A percentile compares a stretch with the other conserved stretches of the same genome.
Conservation (phyloP, 2,113 vertebrate genomes). For the Myiopsitta monachus region DNA sequence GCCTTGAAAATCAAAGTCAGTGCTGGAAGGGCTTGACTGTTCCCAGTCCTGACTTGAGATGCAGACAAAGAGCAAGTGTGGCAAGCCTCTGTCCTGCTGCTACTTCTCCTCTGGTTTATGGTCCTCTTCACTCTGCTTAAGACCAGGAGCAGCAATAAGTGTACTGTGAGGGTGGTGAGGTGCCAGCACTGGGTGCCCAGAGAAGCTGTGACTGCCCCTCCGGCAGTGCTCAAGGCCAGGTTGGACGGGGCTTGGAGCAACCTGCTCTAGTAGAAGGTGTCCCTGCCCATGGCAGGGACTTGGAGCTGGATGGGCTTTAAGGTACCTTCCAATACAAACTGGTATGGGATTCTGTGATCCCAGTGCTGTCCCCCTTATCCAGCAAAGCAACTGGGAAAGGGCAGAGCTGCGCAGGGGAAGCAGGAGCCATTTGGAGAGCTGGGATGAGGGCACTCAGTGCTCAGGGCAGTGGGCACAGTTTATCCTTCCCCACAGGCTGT, state of each 20-base stretch:
- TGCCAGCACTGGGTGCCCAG: background rate
- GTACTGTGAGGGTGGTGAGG: background rate
- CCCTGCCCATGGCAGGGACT: background rate
- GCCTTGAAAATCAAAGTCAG: background rate
- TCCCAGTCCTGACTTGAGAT: background rate
- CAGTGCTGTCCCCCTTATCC: background rate
- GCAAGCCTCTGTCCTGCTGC: background rate
- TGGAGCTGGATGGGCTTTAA: background rate
- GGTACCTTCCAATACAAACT: background rate
- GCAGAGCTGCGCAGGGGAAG: background rate
- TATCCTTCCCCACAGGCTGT: background rate
- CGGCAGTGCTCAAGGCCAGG: background rate
- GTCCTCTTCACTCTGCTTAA: background rate
- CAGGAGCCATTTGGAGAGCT: fast-evolving
- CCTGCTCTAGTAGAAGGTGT: background rate
- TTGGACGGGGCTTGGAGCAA: background rate
- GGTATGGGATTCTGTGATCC: background rate
- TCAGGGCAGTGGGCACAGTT: fast-evolving
- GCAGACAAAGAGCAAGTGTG: background rate
- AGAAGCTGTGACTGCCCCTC: background rate
- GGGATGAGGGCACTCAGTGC: fast-evolving
- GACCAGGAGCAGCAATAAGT: background rate
- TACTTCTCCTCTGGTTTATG: background rate
- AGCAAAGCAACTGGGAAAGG: background rate
- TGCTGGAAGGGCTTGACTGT: background rate